Percentiles rank a stretch among this genome's conserved stretches.
These are phyloP conservation scores for Perognathus longimembris DNA, from an alignment of 2,113 vertebrate species.

Conservation along the genomic window DNA sequence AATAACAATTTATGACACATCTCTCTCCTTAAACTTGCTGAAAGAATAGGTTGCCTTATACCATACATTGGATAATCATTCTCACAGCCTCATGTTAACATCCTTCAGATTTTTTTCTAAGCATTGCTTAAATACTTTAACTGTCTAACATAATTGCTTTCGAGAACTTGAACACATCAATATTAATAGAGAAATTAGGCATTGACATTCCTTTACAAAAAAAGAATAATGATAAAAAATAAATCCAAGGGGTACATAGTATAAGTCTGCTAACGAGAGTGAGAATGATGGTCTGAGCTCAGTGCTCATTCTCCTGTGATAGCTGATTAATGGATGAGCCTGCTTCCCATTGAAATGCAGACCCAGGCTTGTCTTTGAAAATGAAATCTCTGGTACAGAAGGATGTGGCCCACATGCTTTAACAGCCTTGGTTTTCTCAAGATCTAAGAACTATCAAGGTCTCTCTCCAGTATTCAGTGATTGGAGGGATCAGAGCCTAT, in stretches of 20 bases:
- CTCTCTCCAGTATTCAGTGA: background rate
- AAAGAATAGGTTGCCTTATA: background rate
- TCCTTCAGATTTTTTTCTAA: slow-evolving; percentile 55
- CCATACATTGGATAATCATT: background rate
- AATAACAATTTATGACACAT: background rate
- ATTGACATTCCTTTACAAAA: slow-evolving; percentile 10
- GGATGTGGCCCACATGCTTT: background rate
- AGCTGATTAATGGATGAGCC: slow-evolving; percentile 46
- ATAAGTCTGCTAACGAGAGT: background rate
- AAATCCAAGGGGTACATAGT: background rate
- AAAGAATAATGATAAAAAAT: slow-evolving; percentile 62
- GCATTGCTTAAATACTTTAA: slow-evolving; percentile 68
- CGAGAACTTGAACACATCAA: slow-evolving; percentile 47
- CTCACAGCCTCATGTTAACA: slow-evolving; percentile 34
- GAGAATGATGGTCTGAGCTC: background rate
- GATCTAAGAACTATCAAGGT: background rate
- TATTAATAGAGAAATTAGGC: slow-evolving; percentile 70
- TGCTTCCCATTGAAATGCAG: slow-evolving; percentile 52
- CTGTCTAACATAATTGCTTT: slow-evolving; percentile 67
- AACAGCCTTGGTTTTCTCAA: slow-evolving; percentile 20
- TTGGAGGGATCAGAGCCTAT: background rate
- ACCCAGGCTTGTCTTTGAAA: slow-evolving; percentile 36
- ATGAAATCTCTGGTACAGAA: slow-evolving; percentile 58
- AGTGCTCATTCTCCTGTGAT: background rate
- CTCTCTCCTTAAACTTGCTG: slow-evolving; percentile 14